Evolutionary conservation across 1,140 invertebrate genomes (phyloP).

Genomic region (Lepidurus couesii): DNA sequence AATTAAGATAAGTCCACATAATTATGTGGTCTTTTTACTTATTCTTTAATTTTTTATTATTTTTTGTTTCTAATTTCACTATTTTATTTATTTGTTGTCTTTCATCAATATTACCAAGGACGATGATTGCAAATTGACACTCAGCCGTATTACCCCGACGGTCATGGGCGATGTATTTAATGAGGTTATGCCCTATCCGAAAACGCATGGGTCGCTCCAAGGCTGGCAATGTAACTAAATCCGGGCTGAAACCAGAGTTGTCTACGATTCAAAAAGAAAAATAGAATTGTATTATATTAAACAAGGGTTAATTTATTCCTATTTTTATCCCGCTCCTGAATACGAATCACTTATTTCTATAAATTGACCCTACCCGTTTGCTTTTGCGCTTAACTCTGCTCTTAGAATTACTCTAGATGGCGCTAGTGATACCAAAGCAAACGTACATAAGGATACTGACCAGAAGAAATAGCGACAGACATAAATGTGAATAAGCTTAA

Average conservation of each 20-base stretch:
- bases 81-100: too few species aligned
- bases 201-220: slow-evolving; percentile 46
- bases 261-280: slow-evolving; percentile 41
- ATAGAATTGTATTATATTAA: neutral
- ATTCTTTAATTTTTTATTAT: too few species aligned
- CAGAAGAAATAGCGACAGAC: too few species aligned
- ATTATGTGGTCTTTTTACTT: neutral
- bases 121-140: slow-evolving; percentile 47
- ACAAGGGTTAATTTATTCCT: neutral
- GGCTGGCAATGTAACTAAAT: slow-evolving; percentile 51
- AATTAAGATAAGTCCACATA: neutral
- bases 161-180: slow-evolving; percentile 49
- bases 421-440: too few species aligned
- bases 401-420: too few species aligned
- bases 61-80: too few species aligned
- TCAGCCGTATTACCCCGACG: slow-evolving; percentile 45
- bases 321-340: neutral
- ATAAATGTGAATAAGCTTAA: too few species aligned
- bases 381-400: too few species aligned
- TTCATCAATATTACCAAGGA: slow-evolving; percentile 44
- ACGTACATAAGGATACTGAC: too few species aligned
- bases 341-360: neutral
- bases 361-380: too few species aligned
- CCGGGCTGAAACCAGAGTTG: slow-evolving; percentile 47
- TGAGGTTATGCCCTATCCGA: slow-evolving; percentile 45